Evolutionary conservation across 1,140 invertebrate species (phyloP).

Genomic region (Camponotus floridanus): DNA sequence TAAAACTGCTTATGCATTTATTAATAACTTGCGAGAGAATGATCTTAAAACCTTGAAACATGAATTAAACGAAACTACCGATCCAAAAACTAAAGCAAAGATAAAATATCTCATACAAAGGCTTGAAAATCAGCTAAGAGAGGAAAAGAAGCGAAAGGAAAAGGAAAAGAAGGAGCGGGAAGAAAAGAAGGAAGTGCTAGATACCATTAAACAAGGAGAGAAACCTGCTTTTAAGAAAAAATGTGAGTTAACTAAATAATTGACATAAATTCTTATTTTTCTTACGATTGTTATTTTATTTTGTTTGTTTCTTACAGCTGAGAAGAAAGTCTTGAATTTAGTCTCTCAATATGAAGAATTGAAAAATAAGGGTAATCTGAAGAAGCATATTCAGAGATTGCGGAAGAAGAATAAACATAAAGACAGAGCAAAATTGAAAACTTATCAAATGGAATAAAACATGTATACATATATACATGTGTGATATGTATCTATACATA

Average conservation of each 20-base stretch:
- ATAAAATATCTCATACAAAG: slow-evolving; percentile 91
- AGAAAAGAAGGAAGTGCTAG: slow-evolving; percentile 86
- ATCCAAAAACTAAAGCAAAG: slow-evolving; percentile 89
- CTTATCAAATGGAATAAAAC: slow-evolving; percentile 40
- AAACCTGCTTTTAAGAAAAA: slow-evolving; percentile 92
- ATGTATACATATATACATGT: neutral
- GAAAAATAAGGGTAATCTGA: slow-evolving; percentile 90
- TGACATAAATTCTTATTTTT: slow-evolving; percentile 6
- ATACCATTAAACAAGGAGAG: slow-evolving; percentile 88
- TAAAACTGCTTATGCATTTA: slow-evolving; percentile 91
- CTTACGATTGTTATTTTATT: slow-evolving; percentile 54
- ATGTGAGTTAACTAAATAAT: slow-evolving; percentile 87
- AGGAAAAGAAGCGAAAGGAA: slow-evolving; percentile 87
- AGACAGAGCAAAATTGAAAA: slow-evolving; percentile 76
- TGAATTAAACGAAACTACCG: slow-evolving; percentile 87
- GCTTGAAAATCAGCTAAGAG: slow-evolving; percentile 91
- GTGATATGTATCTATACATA: too few species aligned
- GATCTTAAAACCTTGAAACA: slow-evolving; percentile 89
- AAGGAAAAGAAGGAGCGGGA: slow-evolving; percentile 86
- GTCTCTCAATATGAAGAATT: slow-evolving; percentile 91
- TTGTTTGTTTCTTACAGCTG: slow-evolving; percentile 87
- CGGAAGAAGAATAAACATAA: slow-evolving; percentile 89
- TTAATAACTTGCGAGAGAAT: slow-evolving; percentile 89
- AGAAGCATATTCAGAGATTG: slow-evolving; percentile 91
- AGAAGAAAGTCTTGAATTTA: slow-evolving; percentile 89